A percentile compares a stretch with the other conserved stretches of the same genome.
Conservation (phyloP, 2,113 vertebrate genomes). For the Eupsittula cactorum region DNA sequence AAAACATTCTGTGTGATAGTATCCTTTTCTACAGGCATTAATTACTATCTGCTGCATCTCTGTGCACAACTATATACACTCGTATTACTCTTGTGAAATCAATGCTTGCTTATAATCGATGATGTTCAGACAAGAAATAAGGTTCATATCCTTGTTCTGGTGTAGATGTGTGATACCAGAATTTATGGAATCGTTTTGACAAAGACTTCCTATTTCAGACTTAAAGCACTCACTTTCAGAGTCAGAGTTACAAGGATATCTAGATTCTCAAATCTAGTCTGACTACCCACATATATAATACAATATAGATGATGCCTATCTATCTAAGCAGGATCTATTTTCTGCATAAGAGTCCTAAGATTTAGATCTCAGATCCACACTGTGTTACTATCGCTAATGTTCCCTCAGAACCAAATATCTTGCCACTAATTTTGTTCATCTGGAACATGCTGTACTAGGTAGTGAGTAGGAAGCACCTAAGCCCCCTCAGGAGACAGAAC, state of each 20-base stretch:
- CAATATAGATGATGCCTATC: neutral
- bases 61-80: neutral
- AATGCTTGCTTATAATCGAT: neutral
- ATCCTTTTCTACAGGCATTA: neutral
- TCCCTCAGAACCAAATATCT: neutral
- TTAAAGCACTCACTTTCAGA: neutral
- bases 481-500: neutral
- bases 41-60: neutral
- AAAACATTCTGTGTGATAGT: neutral
- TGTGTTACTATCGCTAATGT: neutral
- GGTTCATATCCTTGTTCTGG: neutral
- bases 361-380: neutral
- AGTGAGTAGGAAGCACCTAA: neutral
- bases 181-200: neutral
- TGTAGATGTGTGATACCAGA: neutral
- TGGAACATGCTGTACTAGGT: neutral
- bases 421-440: neutral
- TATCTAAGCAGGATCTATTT: neutral
- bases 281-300: neutral
- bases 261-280: neutral
- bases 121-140: neutral
- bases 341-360: neutral
- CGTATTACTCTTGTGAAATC: accelerated
- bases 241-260: neutral
- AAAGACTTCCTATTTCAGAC: neutral